Evolutionary conservation across 2,113 vertebrate species (phyloP), one percentile per base, ranked within the genome.

Genomic region (Bos indicus): DNA sequence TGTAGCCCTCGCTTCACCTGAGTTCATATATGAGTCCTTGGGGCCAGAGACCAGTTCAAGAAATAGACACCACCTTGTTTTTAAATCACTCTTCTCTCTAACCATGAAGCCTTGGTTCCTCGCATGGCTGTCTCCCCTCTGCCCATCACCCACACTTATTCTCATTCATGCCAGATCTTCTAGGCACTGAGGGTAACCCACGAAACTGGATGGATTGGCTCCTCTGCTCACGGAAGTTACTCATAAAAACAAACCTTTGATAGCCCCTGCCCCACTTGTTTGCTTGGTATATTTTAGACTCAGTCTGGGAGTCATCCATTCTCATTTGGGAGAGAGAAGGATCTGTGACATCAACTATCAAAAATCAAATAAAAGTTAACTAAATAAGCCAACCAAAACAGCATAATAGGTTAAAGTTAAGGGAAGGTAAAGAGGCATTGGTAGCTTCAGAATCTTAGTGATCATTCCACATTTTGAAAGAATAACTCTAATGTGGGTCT

Each of bases 71-170:
- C 19, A 30, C 14, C 2, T 23, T 85, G 9, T 25, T 81, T 85
- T 86, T 25, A 21, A 16, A 9, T 33, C 51, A 2, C 17, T n/a
- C 13, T 88, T 28, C 67, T 84, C 57, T 56, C 78, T 57, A 23
- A 17, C 15, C 4, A 0, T 26, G 60, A 88, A 16, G 21, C 28
- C 46, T 54, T 21, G 7, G 6, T 19, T 46, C 52, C 92, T 11
- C 3, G 1, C 1, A 7, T n/a, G 43, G 36, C 54, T 62, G 7
- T 43, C 59, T 92, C 12, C 52, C 33, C 25, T 19, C 57, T 54
- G 10, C 57, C 33, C 11, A 0, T 2, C 21, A 13, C 2, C 33
- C 7, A 6, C 1, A 6, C 16, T 52, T 33, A 3, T 8, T 1
- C 36, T 43, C 74, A 52, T 28, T 89, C 23, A 21, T 0, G 1